Percentiles rank a stretch among this genome's conserved stretches.
Conservation (phyloP, 1,140 invertebrate species). For the Drosophila bocqueti region DNA sequence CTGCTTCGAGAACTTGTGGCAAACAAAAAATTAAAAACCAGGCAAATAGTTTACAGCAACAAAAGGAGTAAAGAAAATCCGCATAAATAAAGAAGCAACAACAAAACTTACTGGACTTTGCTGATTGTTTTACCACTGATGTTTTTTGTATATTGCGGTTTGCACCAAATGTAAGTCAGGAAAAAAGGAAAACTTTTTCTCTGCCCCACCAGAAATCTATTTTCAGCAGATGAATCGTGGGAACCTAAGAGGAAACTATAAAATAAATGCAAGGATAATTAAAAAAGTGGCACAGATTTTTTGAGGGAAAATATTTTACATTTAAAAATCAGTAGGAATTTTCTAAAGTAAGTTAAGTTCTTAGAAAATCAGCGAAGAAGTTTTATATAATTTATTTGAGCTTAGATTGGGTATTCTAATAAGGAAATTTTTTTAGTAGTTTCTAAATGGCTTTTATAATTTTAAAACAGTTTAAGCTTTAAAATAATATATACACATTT, state of each 20-base stretch:
- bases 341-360: no score
- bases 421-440: background rate
- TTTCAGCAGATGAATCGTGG: constrained; percentile 4
- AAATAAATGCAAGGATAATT: constrained; percentile 4
- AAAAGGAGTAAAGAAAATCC: constrained; percentile 15
- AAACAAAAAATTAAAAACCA: constrained; percentile 35
- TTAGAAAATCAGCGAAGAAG: background rate
- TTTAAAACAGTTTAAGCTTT: background rate
- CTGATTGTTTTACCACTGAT: constrained; percentile 30
- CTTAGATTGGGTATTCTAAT: no score
- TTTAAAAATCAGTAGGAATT: background rate
- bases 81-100: constrained; percentile 45
- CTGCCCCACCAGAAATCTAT: constrained; percentile 4
- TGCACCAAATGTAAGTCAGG: constrained; percentile 24
- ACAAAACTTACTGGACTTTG: constrained; percentile 31
- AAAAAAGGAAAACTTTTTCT: background rate
- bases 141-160: constrained; percentile 18
- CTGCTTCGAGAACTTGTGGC: constrained; percentile 48
- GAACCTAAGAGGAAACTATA: background rate
- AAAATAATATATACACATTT: background rate
- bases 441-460: background rate
- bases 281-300: background rate
- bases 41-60: constrained; percentile 17
- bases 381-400: background rate
- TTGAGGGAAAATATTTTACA: background rate